A percentile compares a stretch with the other conserved stretches of the same genome.
phyloP scores from a whole-genome alignment of 2,888 invertebrate species.

The Dysmachus trigonus region DNA sequence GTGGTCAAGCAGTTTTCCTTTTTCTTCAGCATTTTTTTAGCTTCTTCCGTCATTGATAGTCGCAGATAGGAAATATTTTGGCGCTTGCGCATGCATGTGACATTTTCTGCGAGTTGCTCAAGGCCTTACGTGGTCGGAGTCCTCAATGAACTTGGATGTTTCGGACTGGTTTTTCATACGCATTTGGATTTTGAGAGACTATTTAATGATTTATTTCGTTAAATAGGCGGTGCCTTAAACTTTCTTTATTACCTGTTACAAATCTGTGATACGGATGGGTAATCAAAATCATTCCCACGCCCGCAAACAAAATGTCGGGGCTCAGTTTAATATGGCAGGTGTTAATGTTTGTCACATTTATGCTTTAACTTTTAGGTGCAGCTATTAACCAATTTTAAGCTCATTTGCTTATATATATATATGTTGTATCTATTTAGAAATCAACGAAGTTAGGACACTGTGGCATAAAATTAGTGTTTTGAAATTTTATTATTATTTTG shows the following conservation, averaged over 20 bases:
- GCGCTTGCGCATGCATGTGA: neutral
- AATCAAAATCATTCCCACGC: neutral
- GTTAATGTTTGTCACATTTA: neutral
- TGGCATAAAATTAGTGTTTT: too few species aligned
- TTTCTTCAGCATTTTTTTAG: neutral
- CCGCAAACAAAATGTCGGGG: neutral
- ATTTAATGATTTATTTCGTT: neutral
- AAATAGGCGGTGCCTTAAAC: neutral
- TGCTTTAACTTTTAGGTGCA: neutral
- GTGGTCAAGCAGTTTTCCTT: neutral
- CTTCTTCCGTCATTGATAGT: neutral
- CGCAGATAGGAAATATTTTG: neutral
- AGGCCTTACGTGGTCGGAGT: constrained; percentile 34
- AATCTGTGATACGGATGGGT: neutral
- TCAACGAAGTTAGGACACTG: too few species aligned
- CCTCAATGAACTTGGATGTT: constrained; percentile 20
- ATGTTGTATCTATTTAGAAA: too few species aligned
- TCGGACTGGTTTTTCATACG: neutral
- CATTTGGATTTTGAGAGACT: neutral
- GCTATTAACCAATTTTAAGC: neutral
- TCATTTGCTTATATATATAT: too few species aligned
- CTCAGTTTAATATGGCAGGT: neutral
- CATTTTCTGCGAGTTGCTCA: neutral
- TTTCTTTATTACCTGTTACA: neutral
- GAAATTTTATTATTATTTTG: too few species aligned